Base-by-base conservation (phyloP, 1,140 invertebrate genomes). In the Megalopta genalis region DNA sequence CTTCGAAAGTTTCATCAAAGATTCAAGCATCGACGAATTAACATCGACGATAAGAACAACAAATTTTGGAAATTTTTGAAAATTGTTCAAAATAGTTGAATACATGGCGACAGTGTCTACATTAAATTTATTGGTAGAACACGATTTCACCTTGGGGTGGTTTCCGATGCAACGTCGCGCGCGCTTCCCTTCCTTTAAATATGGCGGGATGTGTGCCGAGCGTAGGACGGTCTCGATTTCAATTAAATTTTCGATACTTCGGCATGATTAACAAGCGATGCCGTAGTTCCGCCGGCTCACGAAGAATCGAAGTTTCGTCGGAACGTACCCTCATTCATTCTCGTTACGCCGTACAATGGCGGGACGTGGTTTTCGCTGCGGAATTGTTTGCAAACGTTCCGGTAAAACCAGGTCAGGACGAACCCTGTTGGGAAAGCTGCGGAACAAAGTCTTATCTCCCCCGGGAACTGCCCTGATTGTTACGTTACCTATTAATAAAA, bases 381-480 rank as follows among this genome's bases (percentile, higher is more conserved):
- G 63, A 67, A 86, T 75, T 86, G 71, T 67, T 86, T 46, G 77
- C 59, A 83, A 73, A 78, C 27, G 74, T 80, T 52, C n/a, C 32
- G 37, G 71, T 83, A 78, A 87, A 87, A 87, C 68, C 84, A 83
- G 85, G 85, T 75, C 85, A 83, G 75, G 60, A 80, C 60, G 70
- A 76, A 76, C 72, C 57, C 62, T 79, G 70, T 79, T 73, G 21
- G 39, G n/a, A 54, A 21, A 73, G 70, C 77, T 62, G 68, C 78
- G 70, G 49, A 82, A 87, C 81, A 86, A 85, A 86, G 73, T 86
- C 72, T 86, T 85, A 82, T 85, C 83, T 86, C 49, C 21, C 62
- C 52, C 52, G 49, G 57, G 60, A 60, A 65, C 74, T 69, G 70
- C 63, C 60, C 81, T 74, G 70, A 82, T 82, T 85, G 80, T 86